These are phyloP conservation scores for Galemys pyrenaicus DNA, from an alignment of 2,113 vertebrate species.

Conservation along the genomic window DNA sequence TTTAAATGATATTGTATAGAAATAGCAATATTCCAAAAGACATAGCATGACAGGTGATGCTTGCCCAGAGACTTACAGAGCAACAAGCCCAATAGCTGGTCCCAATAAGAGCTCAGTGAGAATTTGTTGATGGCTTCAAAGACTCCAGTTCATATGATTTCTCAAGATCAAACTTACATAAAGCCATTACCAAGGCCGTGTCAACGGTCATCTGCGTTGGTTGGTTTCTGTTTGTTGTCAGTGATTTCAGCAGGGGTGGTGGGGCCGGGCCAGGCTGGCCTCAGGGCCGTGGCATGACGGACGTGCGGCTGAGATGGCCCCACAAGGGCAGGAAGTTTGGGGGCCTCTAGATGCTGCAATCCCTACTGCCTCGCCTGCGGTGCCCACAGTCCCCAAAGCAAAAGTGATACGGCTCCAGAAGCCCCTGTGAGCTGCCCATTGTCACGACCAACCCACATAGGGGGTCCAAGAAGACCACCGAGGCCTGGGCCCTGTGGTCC, in stretches of 20 bases:
- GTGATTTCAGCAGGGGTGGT: too few relatives aligned
- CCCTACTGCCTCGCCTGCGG: constrained; percentile 81
- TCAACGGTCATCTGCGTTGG: background rate
- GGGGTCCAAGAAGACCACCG: constrained; percentile 87
- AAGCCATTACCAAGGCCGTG: background rate
- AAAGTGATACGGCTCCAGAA: constrained; percentile 79
- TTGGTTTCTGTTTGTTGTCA: background rate
- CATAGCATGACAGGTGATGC: background rate
- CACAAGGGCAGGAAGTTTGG: constrained; percentile 93
- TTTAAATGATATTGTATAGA: background rate
- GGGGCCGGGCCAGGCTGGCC: background rate
- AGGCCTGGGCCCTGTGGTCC: constrained; percentile 75
- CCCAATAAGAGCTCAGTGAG: background rate
- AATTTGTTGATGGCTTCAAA: background rate
- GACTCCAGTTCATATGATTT: background rate
- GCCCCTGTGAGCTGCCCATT: constrained; percentile 85
- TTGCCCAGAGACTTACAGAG: background rate
- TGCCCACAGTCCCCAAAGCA: constrained; percentile 76
- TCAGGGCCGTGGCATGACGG: constrained; percentile 85
- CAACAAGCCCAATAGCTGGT: background rate
- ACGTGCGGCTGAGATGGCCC: constrained; percentile 94
- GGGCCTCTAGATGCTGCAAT: constrained; percentile 87
- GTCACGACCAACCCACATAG: constrained; percentile 92
- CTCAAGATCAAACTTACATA: background rate
- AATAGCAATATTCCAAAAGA: background rate